phyloP scores from a whole-genome alignment of 2,113 vertebrate species.

The Psilopogon haemacephalus region DNA sequence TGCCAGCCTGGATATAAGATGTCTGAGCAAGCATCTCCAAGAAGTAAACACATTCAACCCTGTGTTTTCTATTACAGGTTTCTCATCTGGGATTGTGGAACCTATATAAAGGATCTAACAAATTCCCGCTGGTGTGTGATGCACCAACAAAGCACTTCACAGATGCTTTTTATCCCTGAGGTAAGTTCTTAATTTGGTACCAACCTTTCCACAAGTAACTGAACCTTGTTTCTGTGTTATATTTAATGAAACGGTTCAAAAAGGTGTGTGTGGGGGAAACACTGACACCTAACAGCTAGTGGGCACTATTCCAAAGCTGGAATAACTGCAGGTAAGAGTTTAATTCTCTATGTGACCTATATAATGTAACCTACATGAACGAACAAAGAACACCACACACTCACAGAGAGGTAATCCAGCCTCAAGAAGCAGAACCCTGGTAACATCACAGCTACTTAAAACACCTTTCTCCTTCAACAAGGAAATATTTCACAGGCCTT shows the following conservation, averaged over 20 bases:
- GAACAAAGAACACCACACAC: background rate
- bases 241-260: background rate
- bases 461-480: background rate
- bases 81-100: background rate
- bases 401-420: background rate
- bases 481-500: background rate
- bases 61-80: background rate
- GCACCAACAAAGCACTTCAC: background rate
- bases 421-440: background rate
- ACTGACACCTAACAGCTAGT: background rate
- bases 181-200: background rate
- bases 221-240: background rate
- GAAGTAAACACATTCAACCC: background rate
- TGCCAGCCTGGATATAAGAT: background rate
- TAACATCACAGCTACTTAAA: background rate
- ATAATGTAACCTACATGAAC: background rate
- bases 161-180: background rate
- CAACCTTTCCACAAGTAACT: background rate
- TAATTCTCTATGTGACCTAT: background rate
- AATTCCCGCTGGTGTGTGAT: background rate
- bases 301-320: background rate
- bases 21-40: background rate
- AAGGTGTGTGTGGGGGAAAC: background rate
- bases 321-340: background rate
- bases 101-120: background rate